A percentile compares a stretch with the other conserved stretches of the same genome.
Evolutionary conservation across 1,140 invertebrate species (phyloP).

Genomic region (Elymnias hypermnestra): DNA sequence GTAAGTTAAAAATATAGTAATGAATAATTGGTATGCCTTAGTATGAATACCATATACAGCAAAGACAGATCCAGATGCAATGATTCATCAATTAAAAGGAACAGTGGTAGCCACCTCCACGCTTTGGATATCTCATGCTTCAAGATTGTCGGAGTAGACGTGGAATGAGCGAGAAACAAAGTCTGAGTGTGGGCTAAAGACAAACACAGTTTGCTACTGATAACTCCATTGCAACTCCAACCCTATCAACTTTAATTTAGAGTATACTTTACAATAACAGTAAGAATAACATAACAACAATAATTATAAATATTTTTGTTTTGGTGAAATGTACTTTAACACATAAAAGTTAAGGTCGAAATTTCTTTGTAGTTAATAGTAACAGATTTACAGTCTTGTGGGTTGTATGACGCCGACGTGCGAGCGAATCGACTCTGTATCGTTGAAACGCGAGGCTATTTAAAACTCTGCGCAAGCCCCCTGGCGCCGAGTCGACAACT

Average conservation of each 20-base stretch:
- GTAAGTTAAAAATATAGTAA: slow-evolving; percentile 37
- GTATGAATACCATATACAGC: slow-evolving; percentile 52
- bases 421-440: slow-evolving; percentile 32
- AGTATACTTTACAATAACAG: too few species aligned
- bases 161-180: slow-evolving; percentile 70
- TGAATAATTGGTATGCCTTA: slow-evolving; percentile 40
- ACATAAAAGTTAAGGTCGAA: too few species aligned
- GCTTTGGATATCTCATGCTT: slow-evolving; percentile 35
- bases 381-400: too few species aligned
- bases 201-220: too few species aligned
- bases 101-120: slow-evolving; percentile 35
- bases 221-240: too few species aligned
- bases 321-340: too few species aligned
- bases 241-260: too few species aligned
- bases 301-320: too few species aligned
- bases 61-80: slow-evolving; percentile 49
- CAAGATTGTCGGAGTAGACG: slow-evolving; percentile 32
- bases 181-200: slow-evolving; percentile 59
- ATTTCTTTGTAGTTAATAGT: too few species aligned
- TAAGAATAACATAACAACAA: too few species aligned
- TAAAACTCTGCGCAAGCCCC: slow-evolving; percentile 75
- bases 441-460: slow-evolving; percentile 71
- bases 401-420: slow-evolving; percentile 57
- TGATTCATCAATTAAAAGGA: slow-evolving; percentile 66
- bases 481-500: slow-evolving; percentile 69